These are phyloP conservation scores for Conchocele bisecta DNA, from an alignment of 2,888 invertebrate genomes.

Conservation along the genomic window DNA sequence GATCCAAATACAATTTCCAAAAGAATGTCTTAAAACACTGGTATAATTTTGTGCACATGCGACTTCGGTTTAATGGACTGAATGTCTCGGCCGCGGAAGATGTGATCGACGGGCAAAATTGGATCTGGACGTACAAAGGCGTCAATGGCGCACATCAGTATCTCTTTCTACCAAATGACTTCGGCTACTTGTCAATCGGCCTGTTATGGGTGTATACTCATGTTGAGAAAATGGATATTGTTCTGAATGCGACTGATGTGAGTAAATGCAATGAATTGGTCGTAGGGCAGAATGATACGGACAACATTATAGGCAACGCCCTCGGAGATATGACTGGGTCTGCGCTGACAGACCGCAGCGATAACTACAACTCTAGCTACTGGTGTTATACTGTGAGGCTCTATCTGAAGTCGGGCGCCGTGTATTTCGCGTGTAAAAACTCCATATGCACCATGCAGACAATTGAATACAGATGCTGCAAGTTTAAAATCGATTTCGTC, in stretches of 20 bases:
- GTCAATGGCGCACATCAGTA: slow-evolving; percentile 31
- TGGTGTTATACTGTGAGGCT: slow-evolving; percentile 36
- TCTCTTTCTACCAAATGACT: slow-evolving; percentile 37
- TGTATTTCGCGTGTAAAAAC: slow-evolving; percentile 32
- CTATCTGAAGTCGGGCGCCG: slow-evolving; percentile 1
- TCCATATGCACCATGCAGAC: slow-evolving; percentile 42
- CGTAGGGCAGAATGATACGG: slow-evolving; percentile 5
- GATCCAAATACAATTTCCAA: slow-evolving; percentile 8
- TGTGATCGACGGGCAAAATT: slow-evolving; percentile 18
- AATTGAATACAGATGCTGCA: slow-evolving; percentile 42
- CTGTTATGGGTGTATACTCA: slow-evolving; percentile 29
- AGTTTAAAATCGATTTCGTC: slow-evolving; percentile 1
- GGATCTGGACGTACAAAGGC: slow-evolving; percentile 51
- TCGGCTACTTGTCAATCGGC: slow-evolving; percentile 42
- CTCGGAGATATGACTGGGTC: slow-evolving; percentile 35
- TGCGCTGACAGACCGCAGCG: slow-evolving; percentile 1
- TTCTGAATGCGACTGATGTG: not conserved
- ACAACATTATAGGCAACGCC: slow-evolving; percentile 33
- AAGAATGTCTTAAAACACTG: slow-evolving; percentile 5
- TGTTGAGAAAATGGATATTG: not conserved
- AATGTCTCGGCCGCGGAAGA: slow-evolving; percentile 9
- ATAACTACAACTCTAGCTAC: slow-evolving; percentile 41
- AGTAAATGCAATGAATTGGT: not conserved
- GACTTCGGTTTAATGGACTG: slow-evolving; percentile 8
- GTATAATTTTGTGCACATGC: slow-evolving; percentile 39